Conservation (phyloP, 2,797 vertebrate species). For the Nasua narica region DNA sequence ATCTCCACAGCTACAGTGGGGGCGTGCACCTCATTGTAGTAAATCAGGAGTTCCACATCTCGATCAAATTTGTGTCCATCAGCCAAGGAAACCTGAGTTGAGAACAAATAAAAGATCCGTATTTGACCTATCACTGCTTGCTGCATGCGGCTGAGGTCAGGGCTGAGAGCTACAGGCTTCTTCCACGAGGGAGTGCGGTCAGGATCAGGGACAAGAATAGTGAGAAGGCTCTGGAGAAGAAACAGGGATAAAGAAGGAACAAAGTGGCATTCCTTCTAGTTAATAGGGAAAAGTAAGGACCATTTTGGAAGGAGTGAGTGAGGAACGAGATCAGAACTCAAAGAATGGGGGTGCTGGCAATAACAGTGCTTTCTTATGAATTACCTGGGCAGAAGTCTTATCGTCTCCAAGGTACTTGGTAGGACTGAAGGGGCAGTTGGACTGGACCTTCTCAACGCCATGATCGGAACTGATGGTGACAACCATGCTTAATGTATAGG, state of each 20-base stretch:
- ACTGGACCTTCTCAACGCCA: constrained; percentile 85
- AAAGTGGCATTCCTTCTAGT: neutral
- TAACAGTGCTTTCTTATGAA: neutral
- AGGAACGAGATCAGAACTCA: neutral
- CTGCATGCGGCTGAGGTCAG: neutral
- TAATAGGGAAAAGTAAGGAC: neutral
- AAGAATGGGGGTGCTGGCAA: neutral
- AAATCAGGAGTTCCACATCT: constrained; percentile 88
- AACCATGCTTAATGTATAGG: constrained; percentile 85
- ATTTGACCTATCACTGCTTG: neutral
- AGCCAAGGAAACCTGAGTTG: constrained; percentile 84
- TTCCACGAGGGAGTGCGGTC: rapidly evolving
- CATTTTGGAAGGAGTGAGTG: neutral
- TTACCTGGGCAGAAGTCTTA: constrained; percentile 85
- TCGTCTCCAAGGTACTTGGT: constrained; percentile 82
- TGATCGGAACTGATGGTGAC: constrained; percentile 83
- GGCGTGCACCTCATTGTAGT: constrained; percentile 85
- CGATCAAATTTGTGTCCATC: constrained; percentile 88
- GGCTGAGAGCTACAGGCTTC: no score
- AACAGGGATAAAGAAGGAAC: neutral
- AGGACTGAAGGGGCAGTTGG: constrained; percentile 85
- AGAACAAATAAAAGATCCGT: neutral
- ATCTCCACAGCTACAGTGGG: constrained; percentile 87
- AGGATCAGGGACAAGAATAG: neutral
- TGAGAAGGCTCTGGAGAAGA: neutral